Percentiles rank a stretch among this genome's conserved stretches.
Conservation (phyloP, 1,140 invertebrate species). For the Zaprionus africanus region DNA sequence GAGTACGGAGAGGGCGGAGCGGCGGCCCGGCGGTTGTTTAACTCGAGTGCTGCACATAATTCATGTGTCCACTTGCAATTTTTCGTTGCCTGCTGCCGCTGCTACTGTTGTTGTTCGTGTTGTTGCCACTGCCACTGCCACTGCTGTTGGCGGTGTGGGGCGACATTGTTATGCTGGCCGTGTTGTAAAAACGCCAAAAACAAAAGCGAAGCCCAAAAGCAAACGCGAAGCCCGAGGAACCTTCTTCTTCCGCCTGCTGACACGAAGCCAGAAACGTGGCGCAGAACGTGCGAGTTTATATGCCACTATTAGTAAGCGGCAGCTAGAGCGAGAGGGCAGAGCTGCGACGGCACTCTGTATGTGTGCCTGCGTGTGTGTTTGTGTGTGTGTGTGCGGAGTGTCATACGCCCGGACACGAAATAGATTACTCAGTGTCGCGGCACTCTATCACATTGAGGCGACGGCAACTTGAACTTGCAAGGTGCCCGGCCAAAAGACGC, state of each 20-base stretch:
- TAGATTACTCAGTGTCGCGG: conserved; percentile 80
- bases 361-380: conserved; percentile 6
- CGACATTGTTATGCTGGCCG: conserved; percentile 80
- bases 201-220: conserved; percentile 64
- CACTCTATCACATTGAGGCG: conserved; percentile 67
- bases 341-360: no score
- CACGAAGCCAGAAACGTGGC: conserved; percentile 56
- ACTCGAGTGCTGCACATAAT: conserved; percentile 82
- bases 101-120: conserved; percentile 1
- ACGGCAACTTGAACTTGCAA: conserved; percentile 34
- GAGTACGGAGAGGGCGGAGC: conserved; percentile 43
- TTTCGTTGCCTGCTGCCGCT: conserved; percentile 56
- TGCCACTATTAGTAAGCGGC: conserved; percentile 64
- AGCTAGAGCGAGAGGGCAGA: neutral
- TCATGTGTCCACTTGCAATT: conserved; percentile 82
- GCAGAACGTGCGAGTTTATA: conserved; percentile 71
- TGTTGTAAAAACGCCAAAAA: conserved; percentile 81
- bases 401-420: conserved; percentile 65
- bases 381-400: conserved; percentile 21
- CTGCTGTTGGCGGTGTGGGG: conserved; percentile 31
- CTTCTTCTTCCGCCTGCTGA: neutral
- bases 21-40: conserved; percentile 73
- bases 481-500: conserved; percentile 5
- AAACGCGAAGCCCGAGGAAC: conserved; percentile 30
- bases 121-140: conserved; percentile 1